Evolutionary conservation across 1,140 invertebrate species (phyloP).

Genomic region (Drosophila saltans): DNA sequence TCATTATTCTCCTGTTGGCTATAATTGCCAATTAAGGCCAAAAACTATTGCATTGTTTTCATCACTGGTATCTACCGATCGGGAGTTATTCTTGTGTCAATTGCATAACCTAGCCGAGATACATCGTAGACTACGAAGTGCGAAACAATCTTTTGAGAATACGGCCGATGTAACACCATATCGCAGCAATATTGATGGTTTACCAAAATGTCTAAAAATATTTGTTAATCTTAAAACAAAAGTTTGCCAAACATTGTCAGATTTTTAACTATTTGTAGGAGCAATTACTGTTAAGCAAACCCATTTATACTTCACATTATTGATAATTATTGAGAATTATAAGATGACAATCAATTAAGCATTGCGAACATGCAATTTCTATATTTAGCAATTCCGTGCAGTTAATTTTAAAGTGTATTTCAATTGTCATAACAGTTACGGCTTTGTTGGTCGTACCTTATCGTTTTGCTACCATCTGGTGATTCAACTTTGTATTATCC

Average conservation of each 20-base stretch:
- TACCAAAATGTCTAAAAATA: neutral
- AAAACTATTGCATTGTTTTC: conserved; percentile 29
- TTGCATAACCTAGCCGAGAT: conserved; percentile 11
- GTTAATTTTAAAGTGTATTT: too few relatives aligned
- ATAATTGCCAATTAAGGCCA: neutral
- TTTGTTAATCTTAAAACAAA: conserved; percentile 25
- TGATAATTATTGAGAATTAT: too few relatives aligned
- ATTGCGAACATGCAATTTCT: too few relatives aligned
- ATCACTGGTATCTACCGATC: conserved; percentile 21
- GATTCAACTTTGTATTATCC: too few relatives aligned
- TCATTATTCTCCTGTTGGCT: neutral
- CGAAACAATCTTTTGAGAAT: conserved; percentile 35
- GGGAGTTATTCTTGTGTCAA: conserved; percentile 25
- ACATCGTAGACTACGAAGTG: conserved; percentile 22
- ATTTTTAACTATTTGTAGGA: neutral
- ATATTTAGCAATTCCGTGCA: too few relatives aligned
- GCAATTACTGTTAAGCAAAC: neutral
- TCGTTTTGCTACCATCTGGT: too few relatives aligned
- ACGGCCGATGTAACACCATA: conserved; percentile 15
- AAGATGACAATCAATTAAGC: too few relatives aligned
- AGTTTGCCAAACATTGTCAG: conserved; percentile 9
- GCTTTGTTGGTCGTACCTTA: too few relatives aligned
- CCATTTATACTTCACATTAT: neutral
- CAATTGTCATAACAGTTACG: too few relatives aligned
- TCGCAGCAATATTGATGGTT: conserved; percentile 1